Evolutionary conservation across 2,888 invertebrate species (phyloP).

Genomic region (Archaeoteleia sp.): DNA sequence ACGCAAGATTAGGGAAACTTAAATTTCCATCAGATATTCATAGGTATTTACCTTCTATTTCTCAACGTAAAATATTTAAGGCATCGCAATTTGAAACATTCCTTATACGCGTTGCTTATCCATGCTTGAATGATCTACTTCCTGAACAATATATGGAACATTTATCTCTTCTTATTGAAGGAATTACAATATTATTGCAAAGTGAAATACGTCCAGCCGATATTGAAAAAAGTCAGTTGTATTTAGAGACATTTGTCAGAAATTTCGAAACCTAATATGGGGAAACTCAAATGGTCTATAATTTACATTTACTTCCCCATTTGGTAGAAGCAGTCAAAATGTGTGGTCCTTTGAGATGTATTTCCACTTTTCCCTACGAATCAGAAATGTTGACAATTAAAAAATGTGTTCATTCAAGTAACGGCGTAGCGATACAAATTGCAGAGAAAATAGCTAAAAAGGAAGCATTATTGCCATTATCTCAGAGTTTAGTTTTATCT

Average conservation of each 20-base stretch:
- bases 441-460: constrained; percentile 1
- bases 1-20: background rate
- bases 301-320: constrained; percentile 10
- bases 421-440: constrained; percentile 11
- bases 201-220: constrained; percentile 1
- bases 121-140: constrained; percentile 1
- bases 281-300: constrained; percentile 1
- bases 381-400: constrained; percentile 1
- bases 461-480: background rate
- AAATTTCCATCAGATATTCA: constrained; percentile 9
- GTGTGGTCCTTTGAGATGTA: constrained; percentile 7
- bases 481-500: background rate
- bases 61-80: no score
- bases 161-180: constrained; percentile 1
- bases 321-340: constrained; percentile 14
- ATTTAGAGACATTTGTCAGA: constrained; percentile 1
- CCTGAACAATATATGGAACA: background rate
- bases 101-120: background rate
- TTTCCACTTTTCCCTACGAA: constrained; percentile 9
- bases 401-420: constrained; percentile 5
- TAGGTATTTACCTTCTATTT: background rate
- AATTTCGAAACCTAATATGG: constrained; percentile 6
- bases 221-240: constrained; percentile 2
- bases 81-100: constrained; percentile 4
- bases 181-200: constrained; percentile 2